Base-by-base conservation (phyloP, 1,140 invertebrate genomes). In the Neodiprion fabricii region DNA sequence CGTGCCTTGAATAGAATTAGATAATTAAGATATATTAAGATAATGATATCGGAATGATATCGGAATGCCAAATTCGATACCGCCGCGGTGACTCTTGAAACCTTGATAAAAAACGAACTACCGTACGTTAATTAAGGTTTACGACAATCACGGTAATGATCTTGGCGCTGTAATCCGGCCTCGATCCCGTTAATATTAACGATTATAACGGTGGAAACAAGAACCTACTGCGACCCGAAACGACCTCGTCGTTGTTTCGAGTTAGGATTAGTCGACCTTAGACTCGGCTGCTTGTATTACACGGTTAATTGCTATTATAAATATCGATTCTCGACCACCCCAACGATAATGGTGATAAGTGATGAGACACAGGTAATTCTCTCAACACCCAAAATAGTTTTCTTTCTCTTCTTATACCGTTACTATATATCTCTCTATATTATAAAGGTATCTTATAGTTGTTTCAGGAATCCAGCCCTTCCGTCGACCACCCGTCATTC, bases 1-100 rank as follows among this genome's bases (percentile, higher is more conserved):
- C 50, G 75, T 76, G 17, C 76, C 72, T 80, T 70, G 12, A 23
- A 68, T 70, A 67, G 70, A 47, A 68, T 71, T 21, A 49, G 50
- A 48, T 71, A 65, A 67, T 67, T 75, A 61, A 47, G 11, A 48
- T 48, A 14, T 70, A 10, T 53, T 65, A 40, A 72, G 40, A 21
- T 47, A 50, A 49, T 12, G 68, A n/a, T 66, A 14, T 21, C 40
- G 66, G 48, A 53, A 48, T 21, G 72, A 70, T 28, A 61, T 68
- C 23, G 17, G n/a, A 8, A n/a, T 21, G 23, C 48, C 28, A 5
- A 40, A 40, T 40, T 40, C 28, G 28, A 5, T 40, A 40, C 28
- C 28, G 28, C 17, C 17, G 17, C 17, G 17, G 5, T 1, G 28
- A 40, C 28, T 40, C 28, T 40, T 40, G 1, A 40, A 40, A 4